phyloP scores from a whole-genome alignment of 2,113 vertebrate species.

The Chloropsis cyanopogon region DNA sequence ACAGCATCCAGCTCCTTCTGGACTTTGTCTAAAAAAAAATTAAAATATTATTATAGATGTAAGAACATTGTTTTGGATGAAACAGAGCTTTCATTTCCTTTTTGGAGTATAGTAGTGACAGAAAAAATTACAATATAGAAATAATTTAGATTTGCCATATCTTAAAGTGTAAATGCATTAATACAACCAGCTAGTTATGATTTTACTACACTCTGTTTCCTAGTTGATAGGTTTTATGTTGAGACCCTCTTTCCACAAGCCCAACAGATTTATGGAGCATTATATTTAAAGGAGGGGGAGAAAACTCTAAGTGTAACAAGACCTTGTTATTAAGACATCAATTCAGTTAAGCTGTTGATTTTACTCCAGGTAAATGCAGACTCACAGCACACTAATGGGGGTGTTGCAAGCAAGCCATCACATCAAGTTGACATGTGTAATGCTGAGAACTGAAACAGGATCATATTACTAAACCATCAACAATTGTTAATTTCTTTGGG shows the following conservation, averaged over 20 bases:
- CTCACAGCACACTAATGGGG: not conserved
- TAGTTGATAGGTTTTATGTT: not conserved
- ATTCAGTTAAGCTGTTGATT: not conserved
- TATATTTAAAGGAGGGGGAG: not conserved
- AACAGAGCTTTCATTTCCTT: not conserved
- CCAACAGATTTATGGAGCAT: not conserved
- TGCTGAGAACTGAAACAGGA: not conserved
- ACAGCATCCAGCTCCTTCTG: not conserved
- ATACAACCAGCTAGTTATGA: not conserved
- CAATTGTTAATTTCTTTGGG: not conserved
- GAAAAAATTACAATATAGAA: not conserved
- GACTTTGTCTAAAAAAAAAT: not conserved
- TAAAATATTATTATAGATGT: not conserved
- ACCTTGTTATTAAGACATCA: not conserved
- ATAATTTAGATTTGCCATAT: not conserved
- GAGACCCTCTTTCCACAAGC: not conserved
- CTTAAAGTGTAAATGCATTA: not conserved
- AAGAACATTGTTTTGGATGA: not conserved
- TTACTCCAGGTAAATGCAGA: not conserved
- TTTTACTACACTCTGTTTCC: not conserved
- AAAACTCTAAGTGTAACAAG: not conserved
- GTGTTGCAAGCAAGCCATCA: not conserved
- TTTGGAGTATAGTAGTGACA: not conserved
- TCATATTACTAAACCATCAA: not conserved
- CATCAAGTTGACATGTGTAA: not conserved